Evolutionary conservation across 2,888 invertebrate genomes (phyloP).

Genomic region (Cantharis lateralis): DNA sequence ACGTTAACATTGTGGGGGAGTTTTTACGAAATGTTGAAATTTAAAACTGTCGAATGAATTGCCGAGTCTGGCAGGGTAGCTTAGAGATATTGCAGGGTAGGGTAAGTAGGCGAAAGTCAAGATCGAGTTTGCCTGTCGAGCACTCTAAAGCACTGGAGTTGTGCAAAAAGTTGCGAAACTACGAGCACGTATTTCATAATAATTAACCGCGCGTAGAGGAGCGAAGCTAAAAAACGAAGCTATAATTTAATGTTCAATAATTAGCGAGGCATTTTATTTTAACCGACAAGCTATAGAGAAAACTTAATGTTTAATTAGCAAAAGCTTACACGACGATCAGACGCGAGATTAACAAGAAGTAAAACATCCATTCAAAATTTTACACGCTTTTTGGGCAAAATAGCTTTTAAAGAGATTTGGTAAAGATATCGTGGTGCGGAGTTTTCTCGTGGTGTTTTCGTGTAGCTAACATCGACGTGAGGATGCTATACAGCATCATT

Average conservation of each 20-base stretch:
- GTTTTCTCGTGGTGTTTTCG: background rate
- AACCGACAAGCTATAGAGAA: background rate
- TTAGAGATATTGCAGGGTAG: no score
- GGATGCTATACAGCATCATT: constrained; percentile 19
- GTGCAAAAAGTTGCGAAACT: background rate
- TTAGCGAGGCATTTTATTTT: background rate
- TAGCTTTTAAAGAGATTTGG: background rate
- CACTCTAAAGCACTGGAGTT: background rate
- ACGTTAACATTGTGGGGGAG: no score
- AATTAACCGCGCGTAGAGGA: background rate
- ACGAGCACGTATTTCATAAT: background rate
- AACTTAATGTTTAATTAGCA: background rate
- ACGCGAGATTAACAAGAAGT: background rate
- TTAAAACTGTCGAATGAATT: no score
- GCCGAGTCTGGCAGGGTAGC: no score
- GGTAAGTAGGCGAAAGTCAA: background rate
- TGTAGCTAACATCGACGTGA: background rate
- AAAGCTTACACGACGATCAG: background rate
- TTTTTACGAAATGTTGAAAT: no score
- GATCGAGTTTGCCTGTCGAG: background rate
- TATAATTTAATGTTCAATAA: background rate
- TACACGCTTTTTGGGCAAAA: background rate
- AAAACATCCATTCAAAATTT: background rate
- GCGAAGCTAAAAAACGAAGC: background rate
- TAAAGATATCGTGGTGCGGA: background rate